Conservation (phyloP, 1,140 invertebrate species). For the Drosophila insularis region DNA sequence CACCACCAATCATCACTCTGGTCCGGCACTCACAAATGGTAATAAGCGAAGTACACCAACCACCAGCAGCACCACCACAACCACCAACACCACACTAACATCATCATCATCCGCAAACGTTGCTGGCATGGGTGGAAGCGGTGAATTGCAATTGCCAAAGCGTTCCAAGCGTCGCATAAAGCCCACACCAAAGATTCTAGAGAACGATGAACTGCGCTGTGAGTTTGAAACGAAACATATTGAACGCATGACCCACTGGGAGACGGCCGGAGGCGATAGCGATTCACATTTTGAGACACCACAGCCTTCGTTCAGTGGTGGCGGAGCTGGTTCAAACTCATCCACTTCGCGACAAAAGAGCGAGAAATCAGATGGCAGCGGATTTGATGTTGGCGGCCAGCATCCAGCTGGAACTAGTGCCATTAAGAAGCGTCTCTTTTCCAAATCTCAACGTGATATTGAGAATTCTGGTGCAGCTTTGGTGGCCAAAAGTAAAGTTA, state of each 20-base stretch:
- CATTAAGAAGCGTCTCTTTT: conserved; percentile 74
- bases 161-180: conserved; percentile 84
- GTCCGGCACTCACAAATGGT: conserved; percentile 43
- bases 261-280: conserved; percentile 30
- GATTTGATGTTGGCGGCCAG: conserved; percentile 16
- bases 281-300: conserved; percentile 47
- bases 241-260: conserved; percentile 81
- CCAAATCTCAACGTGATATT: conserved; percentile 65
- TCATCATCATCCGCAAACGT: background rate
- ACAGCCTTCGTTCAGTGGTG: conserved; percentile 20
- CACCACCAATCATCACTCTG: background rate
- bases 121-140: background rate
- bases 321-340: conserved; percentile 39
- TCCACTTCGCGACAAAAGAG: conserved; percentile 61
- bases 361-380: conserved; percentile 68
- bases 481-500: conserved; percentile 45
- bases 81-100: no score
- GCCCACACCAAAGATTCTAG: conserved; percentile 84
- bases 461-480: conserved; percentile 63
- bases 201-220: conserved; percentile 84
- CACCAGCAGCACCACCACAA: no score
- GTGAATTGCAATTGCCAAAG: conserved; percentile 59
- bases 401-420: conserved; percentile 59
- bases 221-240: conserved; percentile 85
- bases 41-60: conserved; percentile 38